Conservation (phyloP, 2,888 invertebrate genomes). For the Saturnia pavonia region DNA sequence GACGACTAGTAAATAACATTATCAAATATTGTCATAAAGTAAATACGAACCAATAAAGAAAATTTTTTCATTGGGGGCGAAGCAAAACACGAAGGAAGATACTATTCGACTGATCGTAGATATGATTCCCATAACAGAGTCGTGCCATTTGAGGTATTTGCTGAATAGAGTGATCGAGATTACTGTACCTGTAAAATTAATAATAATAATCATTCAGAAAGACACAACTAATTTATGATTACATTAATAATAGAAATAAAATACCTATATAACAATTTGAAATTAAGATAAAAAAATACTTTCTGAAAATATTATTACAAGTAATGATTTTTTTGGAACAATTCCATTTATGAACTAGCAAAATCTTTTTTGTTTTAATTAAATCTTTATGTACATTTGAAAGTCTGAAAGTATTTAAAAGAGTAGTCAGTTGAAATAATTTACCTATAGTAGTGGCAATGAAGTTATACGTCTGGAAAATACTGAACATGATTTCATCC, state of each 20-base stretch:
- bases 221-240: too few species aligned
- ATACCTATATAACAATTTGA: too few species aligned
- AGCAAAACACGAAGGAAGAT: constrained; percentile 87
- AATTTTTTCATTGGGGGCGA: constrained; percentile 74
- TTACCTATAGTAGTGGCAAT: constrained; percentile 27
- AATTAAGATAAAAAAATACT: too few species aligned
- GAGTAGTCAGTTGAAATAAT: constrained; percentile 16
- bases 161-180: constrained; percentile 30
- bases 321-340: background rate
- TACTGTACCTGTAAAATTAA: constrained; percentile 29
- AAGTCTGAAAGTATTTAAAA: too few species aligned
- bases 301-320: too few species aligned
- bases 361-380: too few species aligned
- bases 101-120: constrained; percentile 88
- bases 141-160: constrained; percentile 25
- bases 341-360: too few species aligned
- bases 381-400: background rate
- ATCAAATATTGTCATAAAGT: background rate
- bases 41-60: constrained; percentile 20
- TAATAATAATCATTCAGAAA: too few species aligned
- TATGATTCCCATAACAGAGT: constrained; percentile 87
- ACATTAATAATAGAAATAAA: background rate
- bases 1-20: background rate
- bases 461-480: constrained; percentile 29
- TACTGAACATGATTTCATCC: constrained; percentile 30